A percentile compares a stretch with the other conserved stretches of the same genome.
These are phyloP conservation scores for Coracias cyanogaster DNA, from an alignment of 2,797 vertebrate species.

Conservation along the genomic window DNA sequence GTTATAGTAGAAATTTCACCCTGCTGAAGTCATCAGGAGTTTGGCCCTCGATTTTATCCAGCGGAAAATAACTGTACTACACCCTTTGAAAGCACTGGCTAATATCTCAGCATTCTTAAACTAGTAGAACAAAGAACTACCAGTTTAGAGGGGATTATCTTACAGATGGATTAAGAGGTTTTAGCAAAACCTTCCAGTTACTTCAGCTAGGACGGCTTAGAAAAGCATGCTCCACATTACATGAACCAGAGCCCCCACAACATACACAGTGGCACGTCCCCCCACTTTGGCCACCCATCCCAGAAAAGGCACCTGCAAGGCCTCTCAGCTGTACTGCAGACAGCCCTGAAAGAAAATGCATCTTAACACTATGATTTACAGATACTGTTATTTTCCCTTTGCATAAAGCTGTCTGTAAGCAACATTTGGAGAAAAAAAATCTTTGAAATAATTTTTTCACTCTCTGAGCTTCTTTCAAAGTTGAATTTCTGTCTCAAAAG, in stretches of 20 bases:
- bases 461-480: neutral
- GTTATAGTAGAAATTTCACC: neutral
- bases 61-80: neutral
- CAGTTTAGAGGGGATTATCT: neutral
- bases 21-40: neutral
- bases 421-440: neutral
- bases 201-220: neutral
- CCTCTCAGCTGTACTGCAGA: neutral
- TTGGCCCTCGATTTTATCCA: neutral
- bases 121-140: neutral
- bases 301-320: neutral
- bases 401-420: neutral
- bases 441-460: neutral
- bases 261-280: neutral
- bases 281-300: neutral
- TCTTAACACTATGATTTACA: fast-evolving
- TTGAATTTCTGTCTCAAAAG: neutral
- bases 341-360: neutral
- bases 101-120: neutral
- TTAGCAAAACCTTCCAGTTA: neutral
- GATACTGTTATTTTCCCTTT: neutral
- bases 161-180: neutral
- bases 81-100: neutral
- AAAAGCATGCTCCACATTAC: neutral
- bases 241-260: neutral